Percentiles rank a stretch among this genome's conserved stretches.
These are phyloP conservation scores for Ophion costatus DNA, from an alignment of 2,888 invertebrate species.

Conservation along the genomic window DNA sequence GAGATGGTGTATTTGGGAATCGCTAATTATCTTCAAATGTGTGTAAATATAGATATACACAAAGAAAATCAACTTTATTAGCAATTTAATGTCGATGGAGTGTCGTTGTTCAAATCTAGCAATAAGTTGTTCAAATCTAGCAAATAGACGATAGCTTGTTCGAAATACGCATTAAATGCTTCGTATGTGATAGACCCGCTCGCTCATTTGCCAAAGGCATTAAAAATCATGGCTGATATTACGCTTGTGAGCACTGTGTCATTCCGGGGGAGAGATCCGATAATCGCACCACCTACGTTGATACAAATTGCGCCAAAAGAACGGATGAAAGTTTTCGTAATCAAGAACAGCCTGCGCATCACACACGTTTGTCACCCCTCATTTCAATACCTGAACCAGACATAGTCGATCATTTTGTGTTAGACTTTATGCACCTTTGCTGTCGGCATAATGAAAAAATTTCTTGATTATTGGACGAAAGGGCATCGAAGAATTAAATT, in stretches of 20 bases:
- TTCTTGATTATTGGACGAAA: not conserved
- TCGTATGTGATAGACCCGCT: slow-evolving; percentile 32
- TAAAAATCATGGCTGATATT: slow-evolving; percentile 48
- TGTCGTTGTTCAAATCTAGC: too few species aligned
- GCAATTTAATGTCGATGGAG: too few species aligned
- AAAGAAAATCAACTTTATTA: too few species aligned
- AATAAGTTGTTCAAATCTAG: too few species aligned
- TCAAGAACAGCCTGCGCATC: slow-evolving; percentile 30
- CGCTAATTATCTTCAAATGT: not conserved
- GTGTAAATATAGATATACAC: too few species aligned
- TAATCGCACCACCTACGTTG: slow-evolving; percentile 20
- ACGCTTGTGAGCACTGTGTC: slow-evolving; percentile 44
- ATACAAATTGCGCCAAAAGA: not conserved
- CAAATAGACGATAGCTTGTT: too few species aligned
- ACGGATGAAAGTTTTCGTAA: slow-evolving; percentile 25
- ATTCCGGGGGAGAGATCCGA: slow-evolving; percentile 27
- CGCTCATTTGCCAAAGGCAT: slow-evolving; percentile 48
- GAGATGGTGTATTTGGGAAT: slow-evolving; percentile 15
- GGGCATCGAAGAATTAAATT: slow-evolving; percentile 17
- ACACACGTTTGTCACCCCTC: slow-evolving; percentile 16
- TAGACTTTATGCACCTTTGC: slow-evolving; percentile 61
- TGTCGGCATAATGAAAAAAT: slow-evolving; percentile 18
- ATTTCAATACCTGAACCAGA: slow-evolving; percentile 24
- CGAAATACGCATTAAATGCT: too few species aligned
- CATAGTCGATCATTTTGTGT: slow-evolving; percentile 53